A percentile compares a stretch with the other conserved stretches of the same genome.
These are phyloP conservation scores for Alitta virens DNA, from an alignment of 2,888 invertebrate genomes.

Conservation along the genomic window DNA sequence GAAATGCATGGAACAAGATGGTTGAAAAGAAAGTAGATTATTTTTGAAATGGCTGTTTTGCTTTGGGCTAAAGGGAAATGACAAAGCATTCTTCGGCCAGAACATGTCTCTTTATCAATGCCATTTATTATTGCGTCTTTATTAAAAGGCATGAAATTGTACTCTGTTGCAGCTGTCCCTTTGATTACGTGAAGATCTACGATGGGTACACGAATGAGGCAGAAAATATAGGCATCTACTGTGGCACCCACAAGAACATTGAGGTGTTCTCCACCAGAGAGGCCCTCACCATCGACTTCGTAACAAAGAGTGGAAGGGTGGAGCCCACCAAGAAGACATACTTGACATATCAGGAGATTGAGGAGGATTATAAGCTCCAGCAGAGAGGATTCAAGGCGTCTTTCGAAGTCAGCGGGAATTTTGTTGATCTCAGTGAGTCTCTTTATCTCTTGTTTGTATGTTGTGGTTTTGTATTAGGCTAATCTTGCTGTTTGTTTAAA, in stretches of 20 bases:
- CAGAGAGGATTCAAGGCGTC: slow-evolving; percentile 98
- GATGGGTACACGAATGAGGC: slow-evolving; percentile 88
- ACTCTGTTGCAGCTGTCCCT: slow-evolving; percentile 79
- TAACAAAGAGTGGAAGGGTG: slow-evolving; percentile 79
- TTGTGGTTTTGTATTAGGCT: not conserved
- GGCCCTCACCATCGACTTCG: slow-evolving; percentile 86
- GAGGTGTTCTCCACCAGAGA: slow-evolving; percentile 86
- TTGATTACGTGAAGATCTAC: slow-evolving; percentile 95
- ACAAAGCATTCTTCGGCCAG: no score
- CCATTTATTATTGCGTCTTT: no score
- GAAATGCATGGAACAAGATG: no score
- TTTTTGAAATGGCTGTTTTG: no score
- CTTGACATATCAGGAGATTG: slow-evolving; percentile 59
- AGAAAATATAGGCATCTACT: slow-evolving; percentile 92
- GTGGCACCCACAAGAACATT: slow-evolving; percentile 93
- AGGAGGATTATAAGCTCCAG: slow-evolving; percentile 62
- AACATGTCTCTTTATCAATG: no score
- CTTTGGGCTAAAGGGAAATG: no score
- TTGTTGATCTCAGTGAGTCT: slow-evolving; percentile 90
- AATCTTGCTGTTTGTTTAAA: no score
- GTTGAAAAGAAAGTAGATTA: no score
- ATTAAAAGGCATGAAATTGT: no score
- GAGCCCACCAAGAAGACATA: slow-evolving; percentile 56
- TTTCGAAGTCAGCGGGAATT: slow-evolving; percentile 97
- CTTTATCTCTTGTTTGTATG: not conserved